Evolutionary conservation across 2,888 invertebrate genomes (phyloP).

Genomic region (Eudemis profundana): DNA sequence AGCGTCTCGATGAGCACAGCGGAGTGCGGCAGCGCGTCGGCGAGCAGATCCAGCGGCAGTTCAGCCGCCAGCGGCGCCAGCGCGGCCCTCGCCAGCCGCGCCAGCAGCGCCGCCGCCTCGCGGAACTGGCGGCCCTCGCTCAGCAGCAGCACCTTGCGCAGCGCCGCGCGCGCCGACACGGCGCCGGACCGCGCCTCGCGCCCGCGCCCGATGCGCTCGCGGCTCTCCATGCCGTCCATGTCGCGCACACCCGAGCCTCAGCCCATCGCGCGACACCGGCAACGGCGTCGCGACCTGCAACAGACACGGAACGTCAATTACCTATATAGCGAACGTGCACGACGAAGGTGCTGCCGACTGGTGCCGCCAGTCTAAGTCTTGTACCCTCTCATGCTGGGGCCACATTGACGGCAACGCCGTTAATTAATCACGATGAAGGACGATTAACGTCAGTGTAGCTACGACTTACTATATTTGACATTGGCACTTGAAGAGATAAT

Average conservation of each 20-base stretch:
- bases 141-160: slow-evolving; percentile 90
- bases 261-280: slow-evolving; percentile 16
- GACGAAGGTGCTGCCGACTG: too few relatives aligned
- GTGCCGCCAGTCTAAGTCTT: too few relatives aligned
- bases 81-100: slow-evolving; percentile 91
- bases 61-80: slow-evolving; percentile 91
- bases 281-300: slow-evolving; percentile 11
- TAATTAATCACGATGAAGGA: too few relatives aligned
- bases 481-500: too few relatives aligned
- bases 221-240: slow-evolving; percentile 86
- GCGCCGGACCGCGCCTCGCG: slow-evolving; percentile 84
- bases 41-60: slow-evolving; percentile 93
- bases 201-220: slow-evolving; percentile 89
- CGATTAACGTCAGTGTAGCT: too few relatives aligned
- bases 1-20: slow-evolving; percentile 94
- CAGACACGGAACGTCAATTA: not conserved
- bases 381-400: too few relatives aligned
- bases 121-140: slow-evolving; percentile 95
- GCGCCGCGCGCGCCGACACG: slow-evolving; percentile 88
- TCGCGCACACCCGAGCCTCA: too few relatives aligned
- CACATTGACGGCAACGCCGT: too few relatives aligned
- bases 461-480: too few relatives aligned
- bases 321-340: too few relatives aligned
- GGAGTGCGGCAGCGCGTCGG: slow-evolving; percentile 96
- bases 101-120: slow-evolving; percentile 95